Evolutionary conservation across 2,888 invertebrate genomes (phyloP).

Genomic region (Scaptomyza flava): DNA sequence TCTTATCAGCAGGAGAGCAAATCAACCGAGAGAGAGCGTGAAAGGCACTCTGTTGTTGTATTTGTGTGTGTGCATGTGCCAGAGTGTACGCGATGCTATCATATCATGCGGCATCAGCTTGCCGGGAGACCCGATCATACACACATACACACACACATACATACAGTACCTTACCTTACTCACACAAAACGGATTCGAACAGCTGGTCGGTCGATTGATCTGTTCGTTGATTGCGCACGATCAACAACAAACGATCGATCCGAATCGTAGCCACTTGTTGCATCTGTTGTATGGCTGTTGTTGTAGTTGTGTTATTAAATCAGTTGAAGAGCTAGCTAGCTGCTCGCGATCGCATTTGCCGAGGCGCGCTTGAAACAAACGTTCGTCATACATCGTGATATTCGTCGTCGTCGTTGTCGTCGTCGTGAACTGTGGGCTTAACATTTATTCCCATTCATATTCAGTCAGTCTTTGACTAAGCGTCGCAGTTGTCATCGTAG

Average conservation of each 20-base stretch:
- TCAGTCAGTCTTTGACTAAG: constrained; percentile 76
- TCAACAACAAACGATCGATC: constrained; percentile 54
- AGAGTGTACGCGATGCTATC: constrained; percentile 33
- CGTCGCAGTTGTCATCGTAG: constrained; percentile 60
- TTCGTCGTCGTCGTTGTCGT: constrained; percentile 9
- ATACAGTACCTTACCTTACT: constrained; percentile 61
- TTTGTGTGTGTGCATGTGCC: too few relatives aligned
- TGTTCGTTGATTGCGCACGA: constrained; percentile 47
- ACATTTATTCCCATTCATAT: constrained; percentile 60
- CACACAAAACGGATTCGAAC: constrained; percentile 73
- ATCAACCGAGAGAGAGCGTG: constrained; percentile 30
- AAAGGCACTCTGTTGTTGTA: neutral
- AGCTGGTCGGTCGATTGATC: constrained; percentile 62
- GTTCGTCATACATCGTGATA: constrained; percentile 40
- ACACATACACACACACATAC: constrained; percentile 27
- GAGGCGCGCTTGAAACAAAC: constrained; percentile 43
- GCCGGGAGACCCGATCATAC: constrained; percentile 60
- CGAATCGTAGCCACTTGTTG: constrained; percentile 63
- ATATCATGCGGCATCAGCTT: constrained; percentile 55
- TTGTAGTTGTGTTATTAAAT: constrained; percentile 47
- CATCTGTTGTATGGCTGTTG: constrained; percentile 52
- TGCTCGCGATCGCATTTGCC: constrained; percentile 55
- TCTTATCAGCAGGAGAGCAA: constrained; percentile 72
- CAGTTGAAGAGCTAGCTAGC: constrained; percentile 55
- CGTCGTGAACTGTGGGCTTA: constrained; percentile 41